Evolutionary conservation across 1,140 invertebrate genomes (phyloP), one percentile per base, ranked within the genome.

Genomic region (Diachasma alloeum): DNA sequence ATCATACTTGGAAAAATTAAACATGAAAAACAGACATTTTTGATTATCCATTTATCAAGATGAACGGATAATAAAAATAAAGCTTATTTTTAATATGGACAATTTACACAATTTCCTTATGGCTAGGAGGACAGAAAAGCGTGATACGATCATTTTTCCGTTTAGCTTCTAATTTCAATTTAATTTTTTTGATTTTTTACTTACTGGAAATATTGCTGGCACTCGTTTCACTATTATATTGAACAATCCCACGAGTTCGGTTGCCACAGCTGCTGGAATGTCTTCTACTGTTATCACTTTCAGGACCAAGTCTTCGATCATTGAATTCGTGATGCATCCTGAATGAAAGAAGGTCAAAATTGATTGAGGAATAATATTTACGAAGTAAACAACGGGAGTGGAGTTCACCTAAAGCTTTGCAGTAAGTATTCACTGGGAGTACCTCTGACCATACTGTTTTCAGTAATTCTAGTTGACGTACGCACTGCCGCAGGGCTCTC

Each of bases 381-480:
- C 3, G 39, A 10, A 69, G 69, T 84, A 86, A 63, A 59, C 66
- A 26, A 42, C 9, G 4, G 13, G 39, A 11, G 13, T 42, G 24
- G 36, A 72, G 82, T 84, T 82, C 74, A 90, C 91, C 93, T 19
- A 94, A 90, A 63, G 91, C 88, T 87, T 92, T 92, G 72, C 88
- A 91, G 82, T 94, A 96, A 10, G 94, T 91, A 83, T 93, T 93
- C 13, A 84, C 77, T 0, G 95, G 95, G 66, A 96, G 91, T 3
- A 96, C 92, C 75, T 93, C 91, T 56, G 93, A 90, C 97, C 97
- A 98, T 0, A 97, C 94, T 75, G 94, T 96, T 89, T 95, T 94
- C 1, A 98, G 87, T 74, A 97, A 90, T 83, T 95, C 93, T 74
- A 98, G 89, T 86, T 97, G 96, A 63, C 95, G 91, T 36, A 97